These are phyloP conservation scores for Daktulosphaira vitifoliae DNA, from an alignment of 1,140 invertebrate species.

Conservation along the genomic window DNA sequence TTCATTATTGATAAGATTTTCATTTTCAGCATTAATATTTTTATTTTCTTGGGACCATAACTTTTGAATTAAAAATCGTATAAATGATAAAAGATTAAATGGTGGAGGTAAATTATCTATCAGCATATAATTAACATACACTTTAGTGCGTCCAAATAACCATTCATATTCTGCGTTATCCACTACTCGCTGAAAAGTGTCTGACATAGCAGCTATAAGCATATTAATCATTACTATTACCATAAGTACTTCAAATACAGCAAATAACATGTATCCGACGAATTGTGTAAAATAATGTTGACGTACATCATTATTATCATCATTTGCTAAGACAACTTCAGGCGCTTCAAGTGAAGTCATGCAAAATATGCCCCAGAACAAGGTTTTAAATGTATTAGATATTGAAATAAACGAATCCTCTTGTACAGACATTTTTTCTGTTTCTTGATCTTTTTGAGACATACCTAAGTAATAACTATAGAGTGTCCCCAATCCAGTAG, in stretches of 20 bases:
- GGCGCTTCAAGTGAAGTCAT: slow-evolving; percentile 57
- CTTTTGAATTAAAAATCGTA: background rate
- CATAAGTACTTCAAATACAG: slow-evolving; percentile 56
- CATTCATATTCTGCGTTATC: slow-evolving; percentile 53
- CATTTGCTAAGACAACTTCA: slow-evolving; percentile 54
- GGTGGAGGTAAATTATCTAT: slow-evolving; percentile 1
- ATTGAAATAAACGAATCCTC: slow-evolving; percentile 50
- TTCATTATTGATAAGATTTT: too few relatives aligned
- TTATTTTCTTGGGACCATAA: background rate
- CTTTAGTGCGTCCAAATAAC: slow-evolving; percentile 50
- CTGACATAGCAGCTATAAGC: slow-evolving; percentile 68
- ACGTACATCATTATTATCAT: slow-evolving; percentile 52
- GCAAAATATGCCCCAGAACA: slow-evolving; percentile 69
- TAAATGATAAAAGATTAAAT: slow-evolving; percentile 12
- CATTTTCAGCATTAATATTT: background rate
- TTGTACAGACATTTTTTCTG: slow-evolving; percentile 43
- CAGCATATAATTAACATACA: slow-evolving; percentile 12
- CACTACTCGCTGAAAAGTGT: slow-evolving; percentile 58
- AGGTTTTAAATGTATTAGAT: slow-evolving; percentile 52
- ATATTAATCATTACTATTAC: slow-evolving; percentile 67
- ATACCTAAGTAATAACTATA: slow-evolving; percentile 55
- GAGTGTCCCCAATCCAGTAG: slow-evolving; percentile 44
- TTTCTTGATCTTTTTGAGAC: slow-evolving; percentile 48
- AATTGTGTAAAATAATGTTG: slow-evolving; percentile 52
- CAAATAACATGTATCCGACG: slow-evolving; percentile 56